Evolutionary conservation across 2,797 vertebrate species (phyloP).

Genomic region (Sphaeramia orbicularis): DNA sequence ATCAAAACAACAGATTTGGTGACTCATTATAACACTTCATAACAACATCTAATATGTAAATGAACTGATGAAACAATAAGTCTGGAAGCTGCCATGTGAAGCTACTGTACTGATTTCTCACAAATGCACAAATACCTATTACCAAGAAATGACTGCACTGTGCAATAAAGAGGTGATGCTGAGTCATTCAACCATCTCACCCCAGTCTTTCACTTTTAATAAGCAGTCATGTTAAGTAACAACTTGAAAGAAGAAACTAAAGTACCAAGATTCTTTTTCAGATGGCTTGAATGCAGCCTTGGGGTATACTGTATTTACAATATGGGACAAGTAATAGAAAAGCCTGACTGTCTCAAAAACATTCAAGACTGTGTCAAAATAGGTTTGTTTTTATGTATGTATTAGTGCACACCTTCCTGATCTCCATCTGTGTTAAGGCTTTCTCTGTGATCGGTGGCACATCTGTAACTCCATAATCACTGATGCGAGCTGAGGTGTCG

Average conservation of each 20-base stretch:
- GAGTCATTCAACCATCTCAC: constrained; percentile 44
- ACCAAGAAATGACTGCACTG: constrained; percentile 43
- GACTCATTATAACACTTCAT: no score
- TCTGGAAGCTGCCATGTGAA: background rate
- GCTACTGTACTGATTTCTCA: constrained; percentile 18
- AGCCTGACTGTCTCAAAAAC: background rate
- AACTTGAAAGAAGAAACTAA: background rate
- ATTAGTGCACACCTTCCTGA: no score
- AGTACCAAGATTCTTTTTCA: no score
- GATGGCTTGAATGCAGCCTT: no score
- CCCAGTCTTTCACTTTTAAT: constrained; percentile 14
- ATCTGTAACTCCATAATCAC: constrained; percentile 38
- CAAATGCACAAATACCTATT: constrained; percentile 5
- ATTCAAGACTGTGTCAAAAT: background rate
- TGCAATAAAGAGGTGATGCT: constrained; percentile 26
- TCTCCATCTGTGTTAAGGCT: background rate
- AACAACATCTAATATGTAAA: no score
- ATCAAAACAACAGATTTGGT: no score
- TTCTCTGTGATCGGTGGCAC: background rate
- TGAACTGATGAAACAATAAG: background rate
- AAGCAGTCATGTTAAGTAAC: constrained; percentile 15
- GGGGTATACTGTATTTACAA: no score
- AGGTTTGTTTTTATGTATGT: background rate
- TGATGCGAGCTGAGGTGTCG: constrained; percentile 43
- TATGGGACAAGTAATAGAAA: constrained; percentile 1